Percentiles rank a stretch among this genome's conserved stretches.
Conservation (phyloP, 1,140 invertebrate species). For the Cepaea nemoralis region DNA sequence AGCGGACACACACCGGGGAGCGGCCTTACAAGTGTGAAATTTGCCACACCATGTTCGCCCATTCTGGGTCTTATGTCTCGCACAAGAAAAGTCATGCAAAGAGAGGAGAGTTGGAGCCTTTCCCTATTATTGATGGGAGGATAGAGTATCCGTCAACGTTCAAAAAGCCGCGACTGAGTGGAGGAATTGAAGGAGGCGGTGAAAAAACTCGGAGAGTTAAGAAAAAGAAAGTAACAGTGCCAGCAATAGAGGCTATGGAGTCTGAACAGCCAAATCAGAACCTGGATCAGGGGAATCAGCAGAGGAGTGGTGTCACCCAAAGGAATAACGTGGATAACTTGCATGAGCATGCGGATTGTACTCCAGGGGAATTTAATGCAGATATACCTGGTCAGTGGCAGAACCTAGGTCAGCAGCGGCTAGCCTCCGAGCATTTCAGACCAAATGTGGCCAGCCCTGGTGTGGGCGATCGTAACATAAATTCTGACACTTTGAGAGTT, state of each 20-base stretch:
- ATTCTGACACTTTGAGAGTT: not conserved
- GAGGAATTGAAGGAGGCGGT: not conserved
- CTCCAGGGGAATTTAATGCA: not conserved
- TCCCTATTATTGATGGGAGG: slow-evolving; percentile 19
- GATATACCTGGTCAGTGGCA: not conserved
- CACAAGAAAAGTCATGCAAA: slow-evolving; percentile 29
- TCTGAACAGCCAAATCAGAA: not conserved
- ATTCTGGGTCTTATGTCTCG: slow-evolving; percentile 13
- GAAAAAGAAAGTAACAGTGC: not conserved
- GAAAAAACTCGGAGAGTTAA: not conserved
- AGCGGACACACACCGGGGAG: slow-evolving; percentile 37
- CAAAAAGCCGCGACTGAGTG: slow-evolving; percentile 16
- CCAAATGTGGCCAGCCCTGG: not conserved
- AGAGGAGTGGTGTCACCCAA: slow-evolving; percentile 8
- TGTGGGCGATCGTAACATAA: not conserved
- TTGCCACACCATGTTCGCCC: slow-evolving; percentile 9
- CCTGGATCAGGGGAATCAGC: not conserved
- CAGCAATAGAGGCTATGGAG: not conserved
- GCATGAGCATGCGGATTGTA: not conserved
- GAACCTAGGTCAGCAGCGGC: not conserved
- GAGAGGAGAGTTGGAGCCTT: slow-evolving; percentile 26
- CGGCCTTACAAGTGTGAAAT: slow-evolving; percentile 35
- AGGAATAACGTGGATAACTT: not conserved
- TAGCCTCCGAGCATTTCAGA: not conserved
- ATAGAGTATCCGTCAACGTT: slow-evolving; percentile 26